Percentiles rank a stretch among this genome's conserved stretches.
These are phyloP conservation scores for Sceloporus undulatus DNA, from an alignment of 2,113 vertebrate species.

Conservation along the genomic window DNA sequence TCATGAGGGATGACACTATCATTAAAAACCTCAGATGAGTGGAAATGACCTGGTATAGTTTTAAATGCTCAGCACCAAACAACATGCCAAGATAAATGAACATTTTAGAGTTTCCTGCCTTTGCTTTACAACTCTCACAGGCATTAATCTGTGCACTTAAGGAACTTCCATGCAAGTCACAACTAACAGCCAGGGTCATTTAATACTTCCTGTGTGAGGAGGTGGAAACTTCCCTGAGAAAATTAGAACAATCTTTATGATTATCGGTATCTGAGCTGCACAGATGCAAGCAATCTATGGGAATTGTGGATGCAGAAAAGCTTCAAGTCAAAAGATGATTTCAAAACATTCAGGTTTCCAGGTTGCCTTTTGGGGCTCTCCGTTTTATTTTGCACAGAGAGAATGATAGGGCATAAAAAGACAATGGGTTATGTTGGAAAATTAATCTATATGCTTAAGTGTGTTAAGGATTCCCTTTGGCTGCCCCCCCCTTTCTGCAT, in stretches of 20 bases:
- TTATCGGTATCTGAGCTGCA: constrained; percentile 71
- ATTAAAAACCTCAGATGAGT: background rate
- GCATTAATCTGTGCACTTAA: constrained; percentile 70
- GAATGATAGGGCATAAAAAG: constrained; percentile 22
- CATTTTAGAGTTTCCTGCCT: constrained; percentile 48
- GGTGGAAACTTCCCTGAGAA: constrained; percentile 69
- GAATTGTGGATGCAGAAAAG: constrained; percentile 65
- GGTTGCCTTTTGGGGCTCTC: constrained; percentile 22
- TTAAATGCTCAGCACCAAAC: constrained; percentile 50
- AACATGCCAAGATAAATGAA: constrained; percentile 52
- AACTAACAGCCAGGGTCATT: constrained; percentile 74
- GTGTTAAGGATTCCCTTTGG: background rate
- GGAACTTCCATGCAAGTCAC: constrained; percentile 67
- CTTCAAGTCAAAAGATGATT: constrained; percentile 72
- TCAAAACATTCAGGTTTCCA: constrained; percentile 64
- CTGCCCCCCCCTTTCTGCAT: background rate
- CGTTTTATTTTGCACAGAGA: background rate
- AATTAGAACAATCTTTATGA: constrained; percentile 76
- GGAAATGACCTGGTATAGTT: constrained; percentile 34
- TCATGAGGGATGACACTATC: background rate
- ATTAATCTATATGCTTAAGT: constrained; percentile 15
- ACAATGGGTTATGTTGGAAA: constrained; percentile 5
- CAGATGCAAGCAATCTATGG: constrained; percentile 76
- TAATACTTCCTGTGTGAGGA: constrained; percentile 68
- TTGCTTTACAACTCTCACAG: constrained; percentile 50